phyloP scores from a whole-genome alignment of 2,113 vertebrate species.

The Oceanodroma tethys region DNA sequence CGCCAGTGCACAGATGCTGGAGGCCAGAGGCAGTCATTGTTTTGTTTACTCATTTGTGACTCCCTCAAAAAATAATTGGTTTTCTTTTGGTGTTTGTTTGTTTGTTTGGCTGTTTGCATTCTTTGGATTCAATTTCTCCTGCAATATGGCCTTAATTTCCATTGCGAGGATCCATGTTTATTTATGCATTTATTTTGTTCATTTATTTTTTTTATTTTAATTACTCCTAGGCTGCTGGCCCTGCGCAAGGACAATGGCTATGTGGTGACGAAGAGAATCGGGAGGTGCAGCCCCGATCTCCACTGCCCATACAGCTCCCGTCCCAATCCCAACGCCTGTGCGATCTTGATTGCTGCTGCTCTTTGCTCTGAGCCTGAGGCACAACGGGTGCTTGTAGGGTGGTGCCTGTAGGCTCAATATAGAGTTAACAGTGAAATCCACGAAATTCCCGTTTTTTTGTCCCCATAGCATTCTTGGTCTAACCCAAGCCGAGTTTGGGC shows the following conservation, averaged over 20 bases:
- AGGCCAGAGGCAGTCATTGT: background rate
- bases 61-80: background rate
- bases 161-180: background rate
- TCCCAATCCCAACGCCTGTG: fast-evolving
- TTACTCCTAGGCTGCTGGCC: background rate
- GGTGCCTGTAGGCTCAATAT: background rate
- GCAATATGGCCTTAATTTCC: slow-evolving; percentile 20
- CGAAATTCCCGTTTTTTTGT: fast-evolving
- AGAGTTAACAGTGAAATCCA: background rate
- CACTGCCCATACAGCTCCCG: fast-evolving
- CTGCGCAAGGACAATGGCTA: background rate
- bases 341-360: background rate
- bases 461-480: background rate
- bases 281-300: background rate
- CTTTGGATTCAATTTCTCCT: slow-evolving; percentile 25
- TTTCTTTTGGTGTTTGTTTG: slow-evolving; percentile 12
- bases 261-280: fast-evolving
- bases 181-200: background rate
- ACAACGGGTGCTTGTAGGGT: background rate
- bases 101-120: slow-evolving; percentile 18
- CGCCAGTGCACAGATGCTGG: background rate
- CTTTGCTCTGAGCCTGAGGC: background rate
- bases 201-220: background rate
- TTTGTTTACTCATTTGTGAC: slow-evolving; percentile 24
- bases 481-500: background rate